Percentiles rank a stretch among this genome's conserved stretches.
Evolutionary conservation across 1,140 invertebrate genomes (phyloP).

Genomic region (Trichonephila clavata): DNA sequence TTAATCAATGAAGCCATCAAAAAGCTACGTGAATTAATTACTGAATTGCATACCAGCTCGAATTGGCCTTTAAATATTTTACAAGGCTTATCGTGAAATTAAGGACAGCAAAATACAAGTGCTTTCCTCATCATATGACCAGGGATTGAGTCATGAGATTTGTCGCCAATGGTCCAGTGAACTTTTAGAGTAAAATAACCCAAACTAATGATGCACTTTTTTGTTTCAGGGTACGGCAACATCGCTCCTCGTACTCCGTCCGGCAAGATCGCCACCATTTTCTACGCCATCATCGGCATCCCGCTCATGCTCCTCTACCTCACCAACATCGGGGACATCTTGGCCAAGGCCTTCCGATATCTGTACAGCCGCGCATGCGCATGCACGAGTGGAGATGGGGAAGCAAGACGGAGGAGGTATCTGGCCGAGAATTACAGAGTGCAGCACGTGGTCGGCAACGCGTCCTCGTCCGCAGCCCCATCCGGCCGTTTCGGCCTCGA

Average conservation of each 20-base stretch:
- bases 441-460: slow-evolving; percentile 54
- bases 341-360: slow-evolving; percentile 81
- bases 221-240: slow-evolving; percentile 82
- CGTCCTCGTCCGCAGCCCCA: neutral
- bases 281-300: slow-evolving; percentile 82
- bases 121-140: too few species aligned
- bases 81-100: too few species aligned
- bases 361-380: slow-evolving; percentile 80
- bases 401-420: slow-evolving; percentile 4
- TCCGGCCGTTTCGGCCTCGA: slow-evolving; percentile 40
- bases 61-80: too few species aligned
- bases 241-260: slow-evolving; percentile 81
- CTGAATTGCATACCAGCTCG: too few species aligned
- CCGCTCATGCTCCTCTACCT: slow-evolving; percentile 82
- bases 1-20: too few species aligned
- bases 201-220: neutral
- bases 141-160: too few species aligned
- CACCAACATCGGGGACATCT: slow-evolving; percentile 82
- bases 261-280: slow-evolving; percentile 81
- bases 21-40: too few species aligned
- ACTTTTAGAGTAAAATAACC: too few species aligned
- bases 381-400: slow-evolving; percentile 54
- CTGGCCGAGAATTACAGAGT: slow-evolving; percentile 58
- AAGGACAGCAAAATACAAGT: too few species aligned
- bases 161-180: too few species aligned